Evolutionary conservation across 1,140 invertebrate species (phyloP), one percentile per base, ranked within the genome.

Genomic region (Ptiloglossa arizonensis): DNA sequence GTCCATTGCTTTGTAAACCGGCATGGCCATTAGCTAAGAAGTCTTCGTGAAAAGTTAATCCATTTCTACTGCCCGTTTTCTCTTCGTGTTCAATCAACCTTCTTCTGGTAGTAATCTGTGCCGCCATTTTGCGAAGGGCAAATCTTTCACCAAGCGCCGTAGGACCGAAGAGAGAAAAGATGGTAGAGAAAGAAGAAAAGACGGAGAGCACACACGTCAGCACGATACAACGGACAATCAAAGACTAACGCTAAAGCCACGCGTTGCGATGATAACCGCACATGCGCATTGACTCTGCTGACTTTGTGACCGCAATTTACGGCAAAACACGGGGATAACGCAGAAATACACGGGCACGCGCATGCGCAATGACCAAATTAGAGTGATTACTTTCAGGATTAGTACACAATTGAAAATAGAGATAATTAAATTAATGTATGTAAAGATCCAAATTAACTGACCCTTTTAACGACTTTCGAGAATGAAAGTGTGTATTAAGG

Each of bases 11-110:
- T 24, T 50, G 64, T n/a, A 70, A 64, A 74, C 52, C 54, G 13
- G 80, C 66, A 54, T 88, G 87, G 5, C 83, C 82, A 69, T 81
- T 81, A 59, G 85, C 46, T n/a, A 67, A 5, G 72, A n/a, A 48
- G 68, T 63, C 73, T 80, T 75, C 54, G 32, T 48, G 15, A 41
- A 48, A 48, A 29, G 52, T 35, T 68, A 69, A 76, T 24, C 73
- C 73, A n/a, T 76, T 76, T 60, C 32, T 69, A 32, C 17, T 52
- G 22, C 15, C 38, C 24, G 27, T 38, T 59, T 69, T 76, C 73
- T 60, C 64, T 44, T 76, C 54, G 54, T 69, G 22, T 48, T 41
- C 32, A 50, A 69, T 69, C 24, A 50, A 22, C 22, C 44, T 59
- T 50, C 54, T 76, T n/a, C 54, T 59, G 38, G 29, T 76, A 22